Evolutionary conservation across 2,888 invertebrate genomes (phyloP).

Genomic region (Diarsia brunnea): DNA sequence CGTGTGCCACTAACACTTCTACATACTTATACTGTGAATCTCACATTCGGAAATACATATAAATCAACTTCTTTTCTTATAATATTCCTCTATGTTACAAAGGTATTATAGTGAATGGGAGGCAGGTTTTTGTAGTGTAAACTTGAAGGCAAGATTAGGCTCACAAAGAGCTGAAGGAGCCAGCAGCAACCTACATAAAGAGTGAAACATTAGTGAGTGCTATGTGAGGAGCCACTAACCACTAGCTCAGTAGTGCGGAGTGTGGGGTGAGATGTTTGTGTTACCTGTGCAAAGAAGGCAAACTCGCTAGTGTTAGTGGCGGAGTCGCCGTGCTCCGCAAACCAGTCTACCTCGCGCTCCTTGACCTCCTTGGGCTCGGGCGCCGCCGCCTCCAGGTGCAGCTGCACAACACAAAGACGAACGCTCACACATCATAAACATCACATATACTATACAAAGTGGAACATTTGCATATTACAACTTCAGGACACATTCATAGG

Average conservation of each 20-base stretch:
- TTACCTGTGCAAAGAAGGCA: constrained; percentile 88
- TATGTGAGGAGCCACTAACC: neutral
- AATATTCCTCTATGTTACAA: neutral
- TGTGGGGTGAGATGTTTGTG: constrained; percentile 68
- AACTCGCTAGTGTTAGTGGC: constrained; percentile 86
- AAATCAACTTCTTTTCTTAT: neutral
- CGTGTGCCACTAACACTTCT: constrained; percentile 6
- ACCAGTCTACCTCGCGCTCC: constrained; percentile 97
- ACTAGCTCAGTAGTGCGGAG: constrained; percentile 1
- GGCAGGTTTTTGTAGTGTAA: neutral
- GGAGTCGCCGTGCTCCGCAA: constrained; percentile 92
- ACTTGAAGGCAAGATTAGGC: neutral
- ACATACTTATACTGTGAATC: constrained; percentile 40
- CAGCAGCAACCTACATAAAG: constrained; percentile 7
- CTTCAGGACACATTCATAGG: neutral
- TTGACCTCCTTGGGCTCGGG: constrained; percentile 92
- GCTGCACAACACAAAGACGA: constrained; percentile 82
- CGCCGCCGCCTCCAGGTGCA: constrained; percentile 93
- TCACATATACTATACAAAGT: neutral
- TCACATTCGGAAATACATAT: constrained; percentile 25
- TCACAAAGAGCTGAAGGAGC: neutral
- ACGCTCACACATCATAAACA: neutral
- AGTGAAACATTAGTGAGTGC: neutral
- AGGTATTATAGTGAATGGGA: neutral
- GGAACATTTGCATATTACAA: neutral